Conservation (phyloP, 2,888 invertebrate species). For the Ophion ellenae region DNA sequence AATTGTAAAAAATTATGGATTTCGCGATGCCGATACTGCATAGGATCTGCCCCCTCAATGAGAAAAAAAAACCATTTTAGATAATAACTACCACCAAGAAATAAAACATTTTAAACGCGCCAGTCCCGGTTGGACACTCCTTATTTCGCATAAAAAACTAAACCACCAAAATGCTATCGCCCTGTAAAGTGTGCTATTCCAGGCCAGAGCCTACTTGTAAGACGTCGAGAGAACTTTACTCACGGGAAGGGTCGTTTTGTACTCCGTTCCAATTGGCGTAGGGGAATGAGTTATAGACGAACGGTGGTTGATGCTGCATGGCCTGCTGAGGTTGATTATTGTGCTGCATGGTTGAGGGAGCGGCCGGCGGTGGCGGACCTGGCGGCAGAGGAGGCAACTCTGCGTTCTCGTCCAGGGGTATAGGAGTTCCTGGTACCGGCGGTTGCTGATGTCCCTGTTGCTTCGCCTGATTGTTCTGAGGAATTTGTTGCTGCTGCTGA, state of each 20-base stretch:
- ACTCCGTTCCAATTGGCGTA: constrained; percentile 78
- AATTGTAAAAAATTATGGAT: no score
- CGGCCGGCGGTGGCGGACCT: constrained; percentile 86
- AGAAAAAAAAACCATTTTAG: not conserved
- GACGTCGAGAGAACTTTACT: constrained; percentile 66
- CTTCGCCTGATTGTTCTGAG: constrained; percentile 77
- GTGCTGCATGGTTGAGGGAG: constrained; percentile 74
- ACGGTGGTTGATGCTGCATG: constrained; percentile 79
- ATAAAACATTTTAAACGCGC: not conserved
- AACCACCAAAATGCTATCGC: no score
- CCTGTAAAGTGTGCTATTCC: no score
- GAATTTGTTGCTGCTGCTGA: constrained; percentile 72
- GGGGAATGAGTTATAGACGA: constrained; percentile 77
- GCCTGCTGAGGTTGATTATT: constrained; percentile 82
- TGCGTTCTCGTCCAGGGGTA: constrained; percentile 84
- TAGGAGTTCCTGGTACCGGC: constrained; percentile 84
- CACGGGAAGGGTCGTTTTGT: constrained; percentile 78
- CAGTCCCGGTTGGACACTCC: no score
- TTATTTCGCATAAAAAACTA: no score
- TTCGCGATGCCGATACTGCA: no score
- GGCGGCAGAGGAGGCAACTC: constrained; percentile 86
- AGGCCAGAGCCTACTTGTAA: not conserved
- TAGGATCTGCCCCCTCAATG: no score
- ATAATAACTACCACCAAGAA: not conserved
- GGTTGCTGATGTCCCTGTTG: constrained; percentile 77